A percentile compares a stretch with the other conserved stretches of the same genome.
These are phyloP conservation scores for Ctenomys sociabilis DNA, from an alignment of 2,113 vertebrate species.

Conservation along the genomic window DNA sequence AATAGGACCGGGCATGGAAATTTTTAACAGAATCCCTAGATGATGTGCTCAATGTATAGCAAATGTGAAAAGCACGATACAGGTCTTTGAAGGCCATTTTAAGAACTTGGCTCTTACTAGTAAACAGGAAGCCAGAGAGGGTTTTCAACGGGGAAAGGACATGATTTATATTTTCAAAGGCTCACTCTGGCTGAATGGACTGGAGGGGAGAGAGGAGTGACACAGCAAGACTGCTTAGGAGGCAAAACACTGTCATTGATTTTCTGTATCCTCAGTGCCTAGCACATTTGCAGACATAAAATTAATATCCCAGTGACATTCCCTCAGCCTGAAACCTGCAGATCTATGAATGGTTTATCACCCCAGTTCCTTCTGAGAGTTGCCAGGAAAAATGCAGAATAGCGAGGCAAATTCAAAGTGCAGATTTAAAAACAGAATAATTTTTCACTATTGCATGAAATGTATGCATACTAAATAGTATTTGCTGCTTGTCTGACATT, in stretches of 20 bases:
- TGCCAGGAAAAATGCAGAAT: slow-evolving; percentile 45
- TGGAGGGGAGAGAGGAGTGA: slow-evolving; percentile 29
- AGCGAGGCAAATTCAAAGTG: slow-evolving; percentile 39
- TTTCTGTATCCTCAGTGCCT: slow-evolving; percentile 42
- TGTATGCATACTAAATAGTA: neutral
- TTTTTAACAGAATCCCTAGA: neutral
- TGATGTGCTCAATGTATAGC: neutral
- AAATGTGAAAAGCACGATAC: slow-evolving; percentile 4
- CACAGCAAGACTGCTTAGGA: slow-evolving; percentile 49
- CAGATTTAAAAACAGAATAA: slow-evolving; percentile 45
- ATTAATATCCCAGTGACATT: slow-evolving; percentile 64
- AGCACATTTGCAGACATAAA: slow-evolving; percentile 62
- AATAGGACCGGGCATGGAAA: neutral
- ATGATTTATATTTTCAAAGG: slow-evolving; percentile 54
- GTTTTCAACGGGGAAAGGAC: slow-evolving; percentile 32
- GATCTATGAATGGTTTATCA: slow-evolving; percentile 49
- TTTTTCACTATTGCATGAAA: slow-evolving; percentile 4
- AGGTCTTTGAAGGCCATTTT: slow-evolving; percentile 45
- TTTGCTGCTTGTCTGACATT: slow-evolving; percentile 22
- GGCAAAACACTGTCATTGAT: slow-evolving; percentile 60
- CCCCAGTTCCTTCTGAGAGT: neutral
- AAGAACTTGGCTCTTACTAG: slow-evolving; percentile 35
- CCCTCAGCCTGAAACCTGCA: slow-evolving; percentile 52
- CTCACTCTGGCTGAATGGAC: neutral
- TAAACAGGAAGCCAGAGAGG: neutral